These are phyloP conservation scores for Notoglanidium macrostoma DNA, from an alignment of 2,797 vertebrate genomes.

Conservation along the genomic window DNA sequence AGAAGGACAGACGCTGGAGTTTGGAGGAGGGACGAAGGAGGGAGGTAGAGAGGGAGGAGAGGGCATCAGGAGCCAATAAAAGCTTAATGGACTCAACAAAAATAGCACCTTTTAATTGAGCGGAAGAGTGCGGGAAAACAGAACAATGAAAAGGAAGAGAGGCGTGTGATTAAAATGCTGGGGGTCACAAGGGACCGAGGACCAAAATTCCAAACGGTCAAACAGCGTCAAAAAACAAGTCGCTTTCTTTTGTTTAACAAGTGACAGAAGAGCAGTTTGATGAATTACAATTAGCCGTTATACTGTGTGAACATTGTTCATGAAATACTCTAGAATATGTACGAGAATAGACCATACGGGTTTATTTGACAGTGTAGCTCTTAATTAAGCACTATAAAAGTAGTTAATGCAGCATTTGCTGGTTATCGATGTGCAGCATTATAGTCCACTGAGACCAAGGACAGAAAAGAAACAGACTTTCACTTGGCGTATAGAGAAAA, in stretches of 20 bases:
- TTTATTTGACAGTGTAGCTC: neutral
- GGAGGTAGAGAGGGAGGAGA: constrained; percentile 27
- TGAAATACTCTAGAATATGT: neutral
- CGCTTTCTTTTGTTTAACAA: neutral
- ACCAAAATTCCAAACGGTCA: constrained; percentile 33
- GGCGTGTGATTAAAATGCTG: constrained; percentile 50
- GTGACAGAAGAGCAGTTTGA: neutral
- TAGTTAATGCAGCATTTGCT: neutral
- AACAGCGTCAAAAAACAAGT: neutral
- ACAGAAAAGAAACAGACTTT: neutral
- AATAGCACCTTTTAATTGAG: constrained; percentile 61
- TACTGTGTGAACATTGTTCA: neutral
- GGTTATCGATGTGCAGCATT: neutral
- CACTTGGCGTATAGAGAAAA: neutral
- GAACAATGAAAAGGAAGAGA: constrained; percentile 61
- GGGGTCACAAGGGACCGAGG: constrained; percentile 39
- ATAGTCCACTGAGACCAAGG: neutral
- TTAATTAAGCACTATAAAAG: neutral
- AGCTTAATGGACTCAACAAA: constrained; percentile 51
- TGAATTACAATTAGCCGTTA: neutral
- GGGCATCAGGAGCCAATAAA: constrained; percentile 51
- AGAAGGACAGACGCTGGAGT: constrained; percentile 27
- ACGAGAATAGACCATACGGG: no score
- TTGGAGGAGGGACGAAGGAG: constrained; percentile 32
- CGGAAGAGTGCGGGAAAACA: constrained; percentile 50